phyloP scores from a whole-genome alignment of 2,113 vertebrate species.

The Bos taurus region DNA sequence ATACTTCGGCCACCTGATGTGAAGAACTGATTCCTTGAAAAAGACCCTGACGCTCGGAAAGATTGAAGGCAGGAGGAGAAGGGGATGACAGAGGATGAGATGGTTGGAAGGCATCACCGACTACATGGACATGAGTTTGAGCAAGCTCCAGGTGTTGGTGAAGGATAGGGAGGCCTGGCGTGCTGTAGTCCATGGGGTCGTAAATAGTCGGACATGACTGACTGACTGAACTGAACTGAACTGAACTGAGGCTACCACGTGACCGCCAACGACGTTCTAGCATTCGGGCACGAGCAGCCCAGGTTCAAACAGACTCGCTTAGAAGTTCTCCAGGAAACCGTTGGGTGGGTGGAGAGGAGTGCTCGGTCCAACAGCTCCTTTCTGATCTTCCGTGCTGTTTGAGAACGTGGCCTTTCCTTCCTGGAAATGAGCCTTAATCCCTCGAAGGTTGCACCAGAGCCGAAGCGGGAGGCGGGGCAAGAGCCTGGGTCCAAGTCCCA shows the following conservation, averaged over 20 bases:
- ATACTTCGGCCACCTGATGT: background rate
- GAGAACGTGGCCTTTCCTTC: background rate
- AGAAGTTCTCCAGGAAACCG: background rate
- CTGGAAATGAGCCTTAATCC: background rate
- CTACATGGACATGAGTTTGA: background rate
- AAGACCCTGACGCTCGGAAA: background rate
- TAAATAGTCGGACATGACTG: background rate
- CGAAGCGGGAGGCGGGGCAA: fast-evolving
- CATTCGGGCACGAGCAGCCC: fast-evolving
- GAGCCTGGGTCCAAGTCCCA: fast-evolving
- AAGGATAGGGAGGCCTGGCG: background rate
- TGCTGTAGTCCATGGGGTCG: background rate
- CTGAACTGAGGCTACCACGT: background rate
- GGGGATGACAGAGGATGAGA: background rate
- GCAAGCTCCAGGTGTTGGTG: background rate
- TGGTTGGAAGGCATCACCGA: background rate
- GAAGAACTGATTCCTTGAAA: background rate
- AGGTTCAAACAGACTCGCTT: background rate
- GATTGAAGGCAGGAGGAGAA: background rate
- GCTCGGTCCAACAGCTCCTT: background rate
- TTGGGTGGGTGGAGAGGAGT: background rate
- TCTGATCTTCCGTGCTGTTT: background rate
- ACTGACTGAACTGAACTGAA: background rate
- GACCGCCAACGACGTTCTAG: background rate
- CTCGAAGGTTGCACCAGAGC: background rate